phyloP scores from a whole-genome alignment of 2,113 vertebrate genomes.

The Gymnorhina tibicen region DNA sequence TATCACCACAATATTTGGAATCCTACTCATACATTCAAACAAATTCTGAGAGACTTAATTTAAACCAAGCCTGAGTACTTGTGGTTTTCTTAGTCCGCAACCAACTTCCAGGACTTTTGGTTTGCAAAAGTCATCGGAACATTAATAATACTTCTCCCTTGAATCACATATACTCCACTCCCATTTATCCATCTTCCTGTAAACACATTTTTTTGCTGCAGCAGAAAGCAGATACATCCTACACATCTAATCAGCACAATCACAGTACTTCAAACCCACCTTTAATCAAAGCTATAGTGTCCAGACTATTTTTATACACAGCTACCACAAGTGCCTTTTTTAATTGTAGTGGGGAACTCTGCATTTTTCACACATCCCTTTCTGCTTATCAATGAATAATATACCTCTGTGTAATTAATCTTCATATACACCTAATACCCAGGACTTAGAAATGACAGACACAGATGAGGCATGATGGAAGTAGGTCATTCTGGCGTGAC shows the following conservation, averaged over 20 bases:
- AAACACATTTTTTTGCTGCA: constrained; percentile 27
- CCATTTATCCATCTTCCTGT: background rate
- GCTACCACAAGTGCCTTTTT: background rate
- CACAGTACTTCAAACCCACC: background rate
- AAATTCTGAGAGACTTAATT: constrained; percentile 28
- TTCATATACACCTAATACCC: background rate
- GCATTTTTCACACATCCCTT: background rate
- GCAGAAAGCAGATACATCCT: background rate
- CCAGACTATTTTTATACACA: background rate
- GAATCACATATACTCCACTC: constrained; percentile 33
- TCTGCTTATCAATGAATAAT: background rate
- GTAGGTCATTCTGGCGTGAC: background rate
- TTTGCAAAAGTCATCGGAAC: constrained; percentile 41
- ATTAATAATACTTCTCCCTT: constrained; percentile 30
- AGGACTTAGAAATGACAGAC: background rate
- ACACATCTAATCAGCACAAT: background rate
- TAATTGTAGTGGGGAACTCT: background rate
- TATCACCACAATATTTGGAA: constrained; percentile 1
- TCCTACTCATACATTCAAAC: constrained; percentile 22
- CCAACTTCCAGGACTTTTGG: constrained; percentile 35
- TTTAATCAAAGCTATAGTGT: background rate
- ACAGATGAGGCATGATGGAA: background rate
- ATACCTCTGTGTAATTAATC: background rate
- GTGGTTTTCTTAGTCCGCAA: constrained; percentile 39
- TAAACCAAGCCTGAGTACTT: constrained; percentile 3